A percentile compares a stretch with the other conserved stretches of the same genome.
Evolutionary conservation across 92 coral and sea anemone species (phyloP).

Genomic region (Parazoanthus swiftii): DNA sequence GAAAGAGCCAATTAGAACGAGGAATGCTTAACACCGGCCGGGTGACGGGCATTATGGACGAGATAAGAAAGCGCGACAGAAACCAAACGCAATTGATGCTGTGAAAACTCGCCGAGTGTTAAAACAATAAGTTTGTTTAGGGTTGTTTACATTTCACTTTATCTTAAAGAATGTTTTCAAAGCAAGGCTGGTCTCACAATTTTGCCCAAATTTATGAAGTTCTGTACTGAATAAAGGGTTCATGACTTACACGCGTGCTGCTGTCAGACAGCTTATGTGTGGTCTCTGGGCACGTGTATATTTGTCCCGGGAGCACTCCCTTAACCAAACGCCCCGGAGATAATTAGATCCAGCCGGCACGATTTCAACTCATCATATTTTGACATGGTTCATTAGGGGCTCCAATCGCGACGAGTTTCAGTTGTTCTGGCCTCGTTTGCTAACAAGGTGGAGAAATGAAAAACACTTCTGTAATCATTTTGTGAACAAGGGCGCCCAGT

Average conservation of each 20-base stretch:
- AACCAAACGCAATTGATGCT: conserved; percentile 13
- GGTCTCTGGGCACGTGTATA: conserved; percentile 31
- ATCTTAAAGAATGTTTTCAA: conserved; percentile 24
- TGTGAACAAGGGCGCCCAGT: not conserved
- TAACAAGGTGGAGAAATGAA: conserved; percentile 43
- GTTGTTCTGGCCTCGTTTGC: conserved; percentile 29
- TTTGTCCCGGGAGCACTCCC: not conserved
- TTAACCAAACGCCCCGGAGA: conserved; percentile 12
- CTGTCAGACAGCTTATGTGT: conserved; percentile 9
- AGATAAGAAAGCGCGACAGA: conserved; percentile 20
- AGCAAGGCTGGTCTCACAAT: conserved; percentile 1
- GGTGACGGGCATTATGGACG: not conserved
- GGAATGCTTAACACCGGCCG: conserved; percentile 7
- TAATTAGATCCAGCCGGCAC: conserved; percentile 22
- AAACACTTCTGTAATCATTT: not conserved
- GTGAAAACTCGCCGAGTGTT: conserved; percentile 18
- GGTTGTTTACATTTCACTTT: conserved; percentile 28
- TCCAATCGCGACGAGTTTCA: conserved; percentile 7
- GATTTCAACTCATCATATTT: conserved; percentile 15
- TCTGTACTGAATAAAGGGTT: not conserved
- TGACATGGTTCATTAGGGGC: conserved; percentile 36
- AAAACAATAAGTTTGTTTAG: conserved; percentile 29
- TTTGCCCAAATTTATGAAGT: not conserved
- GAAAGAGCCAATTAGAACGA: conserved; percentile 28
- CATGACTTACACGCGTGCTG: not conserved